Base-by-base conservation (phyloP, 2,113 vertebrate species). In the Corythoichthys intestinalis region DNA sequence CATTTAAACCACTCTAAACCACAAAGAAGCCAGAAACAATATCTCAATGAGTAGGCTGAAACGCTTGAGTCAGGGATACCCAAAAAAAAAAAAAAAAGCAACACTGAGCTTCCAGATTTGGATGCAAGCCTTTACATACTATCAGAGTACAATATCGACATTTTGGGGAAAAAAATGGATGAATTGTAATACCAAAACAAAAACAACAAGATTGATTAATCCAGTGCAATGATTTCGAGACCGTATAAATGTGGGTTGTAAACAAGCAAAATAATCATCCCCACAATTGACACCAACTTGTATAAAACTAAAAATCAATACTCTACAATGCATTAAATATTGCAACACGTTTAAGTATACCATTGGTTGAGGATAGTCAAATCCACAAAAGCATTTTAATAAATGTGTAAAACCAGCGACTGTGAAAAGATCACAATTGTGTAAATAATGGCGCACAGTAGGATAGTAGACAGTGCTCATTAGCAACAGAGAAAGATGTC, bases 21-120 rank as follows among this genome's bases (percentile, higher is more conserved):
- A 41, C 52, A 67, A 71, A 34, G 78, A 80, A 57, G 84, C 52
- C 67, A 78, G 69, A 78, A 82, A 77, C 82, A 81, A 84, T 78
- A 84, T 73, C 79, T 75, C 82, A 87, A 82, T 78, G 82, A 65
- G 75, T 11, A 0, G 39, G 50, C 69, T 57, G 63, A 76, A 78
- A 78, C 65, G 74, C 58, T 70, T 59, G 49, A 65, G 69, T 76
- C 67, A 65, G 57, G 78, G 75, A 39, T 60, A 14, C 52, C 4
- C 14, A 48, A 67, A 83, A 77, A 80, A 82, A 74, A 82, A 74
- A 28, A 28, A 28, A 28, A 28, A 28, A 28, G 20, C 52, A 46
- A 61, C 6, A 56, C 61, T 67, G 77, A 83, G 71, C 73, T 74
- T 72, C 17, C 52, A 62, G 72, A 41, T 0, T 0, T 1, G 14